Conservation (phyloP, 2,888 invertebrate species). For the Tromatobia lineatoria region DNA sequence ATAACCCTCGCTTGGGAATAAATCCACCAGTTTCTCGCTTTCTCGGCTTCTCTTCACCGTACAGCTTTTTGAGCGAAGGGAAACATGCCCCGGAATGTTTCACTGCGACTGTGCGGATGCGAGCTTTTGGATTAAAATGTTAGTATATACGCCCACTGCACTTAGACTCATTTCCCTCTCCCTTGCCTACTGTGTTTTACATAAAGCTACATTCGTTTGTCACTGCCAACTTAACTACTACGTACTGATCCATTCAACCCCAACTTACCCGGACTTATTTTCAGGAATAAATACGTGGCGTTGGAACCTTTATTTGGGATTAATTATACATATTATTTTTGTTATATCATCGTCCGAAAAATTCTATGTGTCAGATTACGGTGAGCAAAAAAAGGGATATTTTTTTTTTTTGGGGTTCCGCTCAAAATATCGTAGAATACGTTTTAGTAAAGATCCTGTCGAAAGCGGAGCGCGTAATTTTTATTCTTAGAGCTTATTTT, state of each 20-base stretch:
- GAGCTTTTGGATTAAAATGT: conserved; percentile 52
- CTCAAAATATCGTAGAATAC: too few relatives aligned
- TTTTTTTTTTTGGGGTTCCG: too few relatives aligned
- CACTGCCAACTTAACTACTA: conserved; percentile 49
- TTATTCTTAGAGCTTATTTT: too few relatives aligned
- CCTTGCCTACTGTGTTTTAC: conserved; percentile 32
- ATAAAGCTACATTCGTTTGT: conserved; percentile 57
- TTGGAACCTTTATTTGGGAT: too few relatives aligned
- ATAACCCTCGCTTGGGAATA: conserved; percentile 61
- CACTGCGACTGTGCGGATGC: conserved; percentile 33
- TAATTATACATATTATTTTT: too few relatives aligned
- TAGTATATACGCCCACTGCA: conserved; percentile 27
- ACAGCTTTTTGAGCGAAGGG: conserved; percentile 1
- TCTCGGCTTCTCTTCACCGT: not conserved
- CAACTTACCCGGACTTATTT: conserved; percentile 32
- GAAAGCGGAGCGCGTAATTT: too few relatives aligned
- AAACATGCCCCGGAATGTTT: not conserved
- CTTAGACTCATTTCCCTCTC: conserved; percentile 11
- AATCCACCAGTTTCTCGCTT: conserved; percentile 39
- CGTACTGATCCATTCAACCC: not conserved
- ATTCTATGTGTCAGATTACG: too few relatives aligned
- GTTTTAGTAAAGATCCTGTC: too few relatives aligned
- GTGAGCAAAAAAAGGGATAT: too few relatives aligned
- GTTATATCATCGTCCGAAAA: too few relatives aligned
- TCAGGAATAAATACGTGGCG: too few relatives aligned